phyloP scores from a whole-genome alignment of 2,797 vertebrate genomes.

The Orientallactaga sibirica region DNA sequence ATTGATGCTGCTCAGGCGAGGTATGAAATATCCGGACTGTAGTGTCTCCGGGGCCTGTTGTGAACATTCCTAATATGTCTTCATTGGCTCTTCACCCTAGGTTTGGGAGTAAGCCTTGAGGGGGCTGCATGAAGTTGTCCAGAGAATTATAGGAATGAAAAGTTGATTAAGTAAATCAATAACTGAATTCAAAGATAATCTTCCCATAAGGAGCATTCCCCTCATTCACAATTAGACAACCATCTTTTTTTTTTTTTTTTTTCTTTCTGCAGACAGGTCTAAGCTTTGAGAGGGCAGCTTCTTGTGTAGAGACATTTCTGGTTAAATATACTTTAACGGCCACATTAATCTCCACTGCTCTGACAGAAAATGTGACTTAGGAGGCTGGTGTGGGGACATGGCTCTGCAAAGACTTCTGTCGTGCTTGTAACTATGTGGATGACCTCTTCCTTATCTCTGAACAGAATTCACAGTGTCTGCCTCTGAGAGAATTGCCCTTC shows the following conservation, averaged over 20 bases:
- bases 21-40: not conserved
- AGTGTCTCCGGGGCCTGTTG: not conserved
- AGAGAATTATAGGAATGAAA: not conserved
- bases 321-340: not conserved
- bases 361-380: not conserved
- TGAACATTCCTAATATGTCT: not conserved
- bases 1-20: rapidly evolving
- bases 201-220: not conserved
- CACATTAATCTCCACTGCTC: not conserved
- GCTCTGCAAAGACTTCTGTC: not conserved
- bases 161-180: not conserved
- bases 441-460: not conserved
- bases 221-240: not conserved
- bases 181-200: not conserved
- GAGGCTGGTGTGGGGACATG: too few species aligned
- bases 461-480: not conserved
- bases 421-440: not conserved
- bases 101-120: not conserved
- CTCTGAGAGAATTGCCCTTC: conserved; percentile 10
- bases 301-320: conserved; percentile 8
- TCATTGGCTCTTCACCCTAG: not conserved
- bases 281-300: not conserved
- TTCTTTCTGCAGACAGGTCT: not conserved
- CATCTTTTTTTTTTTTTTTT: not conserved
- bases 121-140: not conserved